Evolutionary conservation across 1,140 invertebrate species (phyloP).

Genomic region (Trichogramma pretiosum): DNA sequence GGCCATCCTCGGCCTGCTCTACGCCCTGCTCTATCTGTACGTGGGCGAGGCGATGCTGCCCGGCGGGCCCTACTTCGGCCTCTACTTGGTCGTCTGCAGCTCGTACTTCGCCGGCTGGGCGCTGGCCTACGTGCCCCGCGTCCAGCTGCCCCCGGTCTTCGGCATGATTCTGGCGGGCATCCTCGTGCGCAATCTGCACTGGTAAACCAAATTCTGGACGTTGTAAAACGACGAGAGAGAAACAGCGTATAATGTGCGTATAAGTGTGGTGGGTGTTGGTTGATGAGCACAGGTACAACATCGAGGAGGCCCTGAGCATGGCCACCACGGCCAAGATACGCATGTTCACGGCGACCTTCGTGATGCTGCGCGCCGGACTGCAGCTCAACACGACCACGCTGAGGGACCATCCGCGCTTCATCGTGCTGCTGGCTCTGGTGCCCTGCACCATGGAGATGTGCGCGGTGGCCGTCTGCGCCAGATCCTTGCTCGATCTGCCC

Average conservation of each 20-base stretch:
- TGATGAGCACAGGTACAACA: conserved; percentile 31
- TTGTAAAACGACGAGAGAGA: no score
- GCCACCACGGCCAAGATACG: conserved; percentile 28
- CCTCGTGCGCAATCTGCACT: conserved; percentile 25
- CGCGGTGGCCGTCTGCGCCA: conserved; percentile 21
- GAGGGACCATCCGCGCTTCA: conserved; percentile 25
- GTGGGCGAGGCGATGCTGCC: conserved; percentile 30
- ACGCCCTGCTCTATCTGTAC: conserved; percentile 27
- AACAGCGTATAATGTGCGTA: no score
- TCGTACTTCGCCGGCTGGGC: conserved; percentile 32
- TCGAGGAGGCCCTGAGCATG: conserved; percentile 28
- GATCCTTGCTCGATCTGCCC: conserved; percentile 28
- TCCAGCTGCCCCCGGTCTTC: conserved; percentile 37
- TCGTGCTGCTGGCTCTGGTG: conserved; percentile 30
- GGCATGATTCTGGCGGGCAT: conserved; percentile 41
- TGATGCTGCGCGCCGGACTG: conserved; percentile 35
- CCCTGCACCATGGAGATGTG: conserved; percentile 35
- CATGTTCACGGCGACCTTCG: conserved; percentile 34
- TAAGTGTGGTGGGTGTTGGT: no score
- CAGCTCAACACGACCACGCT: conserved; percentile 33
- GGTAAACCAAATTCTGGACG: neutral
- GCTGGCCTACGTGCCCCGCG: conserved; percentile 29
- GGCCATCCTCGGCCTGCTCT: conserved; percentile 20
- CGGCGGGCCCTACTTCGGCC: conserved; percentile 26
- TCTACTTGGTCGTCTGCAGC: conserved; percentile 27